Evolutionary conservation across 2,888 invertebrate genomes (phyloP).

Genomic region (Stenichneumon culpator): DNA sequence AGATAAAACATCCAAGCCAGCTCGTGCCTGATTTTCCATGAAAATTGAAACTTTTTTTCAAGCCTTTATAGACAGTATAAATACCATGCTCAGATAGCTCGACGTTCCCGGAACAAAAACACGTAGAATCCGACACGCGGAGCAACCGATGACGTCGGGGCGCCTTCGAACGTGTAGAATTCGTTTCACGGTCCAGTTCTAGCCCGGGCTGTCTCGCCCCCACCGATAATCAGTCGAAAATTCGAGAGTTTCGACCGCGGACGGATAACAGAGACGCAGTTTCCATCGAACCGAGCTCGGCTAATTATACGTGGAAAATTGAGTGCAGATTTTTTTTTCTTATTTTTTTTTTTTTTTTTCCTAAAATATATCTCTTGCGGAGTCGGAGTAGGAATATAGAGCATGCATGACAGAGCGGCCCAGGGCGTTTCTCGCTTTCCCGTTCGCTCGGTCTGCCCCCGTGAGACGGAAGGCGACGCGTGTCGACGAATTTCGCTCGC

Average conservation of each 20-base stretch:
- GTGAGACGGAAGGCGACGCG: conserved; percentile 56
- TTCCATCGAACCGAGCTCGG: background rate
- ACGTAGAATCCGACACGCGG: background rate
- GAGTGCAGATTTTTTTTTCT: conserved; percentile 15
- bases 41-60: too few species aligned
- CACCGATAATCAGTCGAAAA: background rate
- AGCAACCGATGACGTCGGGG: conserved; percentile 5
- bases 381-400: conserved; percentile 14
- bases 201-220: background rate
- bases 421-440: conserved; percentile 12
- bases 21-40: too few species aligned
- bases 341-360: background rate
- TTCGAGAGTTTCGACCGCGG: background rate
- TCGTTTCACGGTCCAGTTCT: conserved; percentile 11
- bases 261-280: background rate
- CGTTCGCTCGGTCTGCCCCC: conserved; percentile 30
- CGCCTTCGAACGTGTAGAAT: background rate
- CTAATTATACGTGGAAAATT: conserved; percentile 19
- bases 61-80: background rate
- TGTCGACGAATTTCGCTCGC: conserved; percentile 59
- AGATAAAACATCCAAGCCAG: background rate
- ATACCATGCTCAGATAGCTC: background rate
- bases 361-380: conserved; percentile 37
- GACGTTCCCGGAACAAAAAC: background rate
- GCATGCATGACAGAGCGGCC: conserved; percentile 39